A percentile compares a stretch with the other conserved stretches of the same genome.
phyloP scores from a whole-genome alignment of 1,140 invertebrate species.

The Holcopasites calliopsidis region DNA sequence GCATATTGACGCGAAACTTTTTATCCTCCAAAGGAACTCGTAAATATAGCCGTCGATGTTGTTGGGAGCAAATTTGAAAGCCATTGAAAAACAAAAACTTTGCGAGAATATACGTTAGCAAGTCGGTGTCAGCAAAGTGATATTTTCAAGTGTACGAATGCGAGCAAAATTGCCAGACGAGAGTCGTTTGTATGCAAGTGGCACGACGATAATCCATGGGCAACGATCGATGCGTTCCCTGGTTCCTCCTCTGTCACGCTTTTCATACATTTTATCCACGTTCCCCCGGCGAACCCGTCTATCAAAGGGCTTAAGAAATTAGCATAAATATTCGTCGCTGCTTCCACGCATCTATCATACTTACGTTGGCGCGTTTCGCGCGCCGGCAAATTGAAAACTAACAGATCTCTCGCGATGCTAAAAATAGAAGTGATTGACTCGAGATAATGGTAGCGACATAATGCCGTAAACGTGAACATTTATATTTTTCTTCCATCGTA shows the following conservation, averaged over 20 bases:
- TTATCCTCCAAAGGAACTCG: too few species aligned
- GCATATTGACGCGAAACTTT: too few species aligned
- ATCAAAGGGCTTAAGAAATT: slow-evolving; percentile 42
- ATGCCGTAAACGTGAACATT: not conserved
- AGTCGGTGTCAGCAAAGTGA: not conserved
- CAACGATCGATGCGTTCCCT: slow-evolving; percentile 40
- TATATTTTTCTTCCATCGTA: not conserved
- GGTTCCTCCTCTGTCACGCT: slow-evolving; percentile 34
- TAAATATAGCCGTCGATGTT: too few species aligned
- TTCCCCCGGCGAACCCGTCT: slow-evolving; percentile 22
- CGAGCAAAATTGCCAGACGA: not conserved
- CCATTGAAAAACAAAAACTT: not conserved
- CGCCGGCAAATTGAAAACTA: slow-evolving; percentile 35
- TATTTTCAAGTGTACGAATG: not conserved
- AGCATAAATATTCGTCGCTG: slow-evolving; percentile 43
- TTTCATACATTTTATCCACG: slow-evolving; percentile 22
- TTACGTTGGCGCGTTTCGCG: slow-evolving; percentile 1
- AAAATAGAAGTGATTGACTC: not conserved
- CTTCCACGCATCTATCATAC: slow-evolving; percentile 32
- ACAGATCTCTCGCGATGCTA: slow-evolving; percentile 16
- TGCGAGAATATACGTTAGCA: not conserved
- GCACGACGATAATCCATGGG: slow-evolving; percentile 37
- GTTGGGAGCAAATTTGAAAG: too few species aligned
- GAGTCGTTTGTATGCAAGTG: slow-evolving; percentile 25
- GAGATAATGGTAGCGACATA: not conserved